Evolutionary conservation across 2,888 invertebrate genomes (phyloP), one percentile per base, ranked within the genome.

Genomic region (Bombyx huttoni): DNA sequence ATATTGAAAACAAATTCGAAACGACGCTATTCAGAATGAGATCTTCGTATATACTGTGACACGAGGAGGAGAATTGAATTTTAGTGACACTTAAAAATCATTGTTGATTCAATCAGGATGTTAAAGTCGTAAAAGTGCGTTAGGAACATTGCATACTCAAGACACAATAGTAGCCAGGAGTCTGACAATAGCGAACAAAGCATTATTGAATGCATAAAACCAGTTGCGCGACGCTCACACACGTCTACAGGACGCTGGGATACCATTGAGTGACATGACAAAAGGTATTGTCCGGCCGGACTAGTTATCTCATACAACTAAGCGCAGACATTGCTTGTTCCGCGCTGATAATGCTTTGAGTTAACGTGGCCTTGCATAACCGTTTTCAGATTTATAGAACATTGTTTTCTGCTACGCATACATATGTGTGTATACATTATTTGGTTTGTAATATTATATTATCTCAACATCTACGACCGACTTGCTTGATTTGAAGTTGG

Each of bases 221-320:
- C 72, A 68, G 80, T 73, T 69, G 64, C 67, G 67, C 65, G 61
- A 63, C 66, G 67, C 64, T 70, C 67, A 69, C 67, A 65, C 61
- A 67, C 65, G 59, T 62, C 58, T 58, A 52, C 51, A 52, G 53
- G 54, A 50, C 58, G 63, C 62, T 67, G 70, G 73, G 73, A 75
- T 71, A 69, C 68, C 67, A 75, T 77, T 80, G 73, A 80, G 70
- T 67, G 73, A 67, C 75, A 70, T 75, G 70, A 84, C 83, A 84
- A 85, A 81, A 81, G 83, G 75, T 70, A 84, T 83, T 86, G 86
- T 80, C 65, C 65, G 59, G 62, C 50, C 60, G 67, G 73, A 75
- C 78, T 72, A 78, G 81, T 83, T 81, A 84, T 81, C 81, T 81
- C 72, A 66, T 71, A 62, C 67, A 67, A 64, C 70, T 76, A 76